Evolutionary conservation across 2,797 vertebrate species (phyloP).

Genomic region (Falco concolor): DNA sequence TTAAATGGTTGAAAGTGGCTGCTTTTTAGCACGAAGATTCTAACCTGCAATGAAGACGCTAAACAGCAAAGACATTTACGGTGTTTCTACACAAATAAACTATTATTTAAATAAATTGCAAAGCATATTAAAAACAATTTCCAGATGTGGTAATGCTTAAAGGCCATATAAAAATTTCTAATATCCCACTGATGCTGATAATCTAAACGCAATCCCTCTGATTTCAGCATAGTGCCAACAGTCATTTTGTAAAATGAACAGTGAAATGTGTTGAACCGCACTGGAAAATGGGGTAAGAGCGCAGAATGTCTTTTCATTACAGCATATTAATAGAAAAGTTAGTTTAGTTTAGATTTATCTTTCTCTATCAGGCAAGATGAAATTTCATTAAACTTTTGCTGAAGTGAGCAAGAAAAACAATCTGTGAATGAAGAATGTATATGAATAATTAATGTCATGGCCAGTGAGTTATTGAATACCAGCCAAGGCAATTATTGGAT

Average conservation of each 20-base stretch:
- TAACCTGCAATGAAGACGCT: neutral
- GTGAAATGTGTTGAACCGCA: neutral
- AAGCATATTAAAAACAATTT: neutral
- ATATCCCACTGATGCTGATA: neutral
- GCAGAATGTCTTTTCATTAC: neutral
- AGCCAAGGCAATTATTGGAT: neutral
- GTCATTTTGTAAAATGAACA: neutral
- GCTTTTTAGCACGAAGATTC: neutral
- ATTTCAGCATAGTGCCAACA: neutral
- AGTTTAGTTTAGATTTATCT: neutral
- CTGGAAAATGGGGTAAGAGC: neutral
- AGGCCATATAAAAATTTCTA: neutral
- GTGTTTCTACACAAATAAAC: neutral
- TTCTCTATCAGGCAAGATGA: neutral
- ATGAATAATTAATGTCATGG: neutral
- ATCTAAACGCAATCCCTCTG: neutral
- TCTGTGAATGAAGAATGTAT: neutral
- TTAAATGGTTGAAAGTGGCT: neutral
- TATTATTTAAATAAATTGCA: neutral
- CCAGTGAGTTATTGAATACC: neutral
- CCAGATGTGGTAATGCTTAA: neutral
- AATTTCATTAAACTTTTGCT: constrained; percentile 14
- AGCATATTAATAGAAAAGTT: neutral
- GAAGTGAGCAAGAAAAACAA: constrained; percentile 2
- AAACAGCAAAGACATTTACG: neutral